Conservation (phyloP, 2,888 invertebrate species). For the Thymelicus acteon region DNA sequence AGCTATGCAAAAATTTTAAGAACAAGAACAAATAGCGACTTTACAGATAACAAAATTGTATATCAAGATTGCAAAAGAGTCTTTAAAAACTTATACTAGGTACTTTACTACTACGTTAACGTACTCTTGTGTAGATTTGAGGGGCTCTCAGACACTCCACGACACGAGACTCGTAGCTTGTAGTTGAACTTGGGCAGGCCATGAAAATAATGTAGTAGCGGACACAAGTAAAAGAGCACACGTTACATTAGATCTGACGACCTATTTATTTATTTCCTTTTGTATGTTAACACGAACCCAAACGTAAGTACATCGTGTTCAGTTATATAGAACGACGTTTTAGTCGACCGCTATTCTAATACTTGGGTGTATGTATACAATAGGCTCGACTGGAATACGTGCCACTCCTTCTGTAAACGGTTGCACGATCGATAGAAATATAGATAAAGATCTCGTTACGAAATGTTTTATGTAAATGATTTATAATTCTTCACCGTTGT, state of each 20-base stretch:
- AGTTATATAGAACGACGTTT: constrained; percentile 31
- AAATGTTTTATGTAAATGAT: constrained; percentile 27
- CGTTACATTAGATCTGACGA: constrained; percentile 17
- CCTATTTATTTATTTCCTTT: constrained; percentile 33
- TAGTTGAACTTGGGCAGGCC: constrained; percentile 33
- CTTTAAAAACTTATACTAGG: background rate
- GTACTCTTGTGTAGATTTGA: constrained; percentile 50
- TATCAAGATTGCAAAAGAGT: background rate
- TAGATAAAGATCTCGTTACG: constrained; percentile 30
- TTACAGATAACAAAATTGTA: background rate
- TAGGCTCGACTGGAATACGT: constrained; percentile 25
- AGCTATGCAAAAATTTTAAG: too few species aligned
- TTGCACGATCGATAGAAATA: constrained; percentile 33
- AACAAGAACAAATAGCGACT: background rate
- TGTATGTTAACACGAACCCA: constrained; percentile 36
- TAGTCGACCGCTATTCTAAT: constrained; percentile 37
- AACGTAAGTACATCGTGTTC: constrained; percentile 13
- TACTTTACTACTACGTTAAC: constrained; percentile 43
- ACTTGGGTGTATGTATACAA: constrained; percentile 33
- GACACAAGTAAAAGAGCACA: constrained; percentile 16
- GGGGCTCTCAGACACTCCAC: constrained; percentile 42
- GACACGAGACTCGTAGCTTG: constrained; percentile 1
- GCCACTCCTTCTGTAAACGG: constrained; percentile 34
- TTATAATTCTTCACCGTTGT: constrained; percentile 10
- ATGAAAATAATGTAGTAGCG: constrained; percentile 18